A percentile compares a stretch with the other conserved stretches of the same genome.
Conservation (phyloP, 2,888 invertebrate species). For the Calameuta idolon region DNA sequence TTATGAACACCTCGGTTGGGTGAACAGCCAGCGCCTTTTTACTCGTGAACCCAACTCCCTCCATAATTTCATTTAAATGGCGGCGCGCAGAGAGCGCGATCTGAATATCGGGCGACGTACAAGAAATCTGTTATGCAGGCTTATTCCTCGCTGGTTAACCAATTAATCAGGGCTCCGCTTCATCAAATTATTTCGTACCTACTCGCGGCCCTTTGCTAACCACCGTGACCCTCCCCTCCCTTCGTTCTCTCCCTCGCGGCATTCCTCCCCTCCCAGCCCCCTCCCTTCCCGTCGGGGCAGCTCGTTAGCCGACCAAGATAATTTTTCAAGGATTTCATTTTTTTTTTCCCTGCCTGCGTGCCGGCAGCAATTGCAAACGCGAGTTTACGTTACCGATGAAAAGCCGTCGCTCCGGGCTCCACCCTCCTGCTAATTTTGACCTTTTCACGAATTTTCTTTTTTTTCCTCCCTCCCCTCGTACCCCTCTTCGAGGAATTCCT, state of each 20-base stretch:
- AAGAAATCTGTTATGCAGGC: slow-evolving; percentile 43
- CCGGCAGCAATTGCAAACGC: neutral
- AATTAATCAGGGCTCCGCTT: slow-evolving; percentile 56
- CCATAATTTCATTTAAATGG: slow-evolving; percentile 43
- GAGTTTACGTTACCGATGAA: neutral
- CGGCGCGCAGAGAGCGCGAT: slow-evolving; percentile 32
- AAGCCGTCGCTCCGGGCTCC: slow-evolving; percentile 4
- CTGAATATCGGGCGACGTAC: slow-evolving; percentile 22
- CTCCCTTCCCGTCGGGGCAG: slow-evolving; percentile 7
- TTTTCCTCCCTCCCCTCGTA: neutral
- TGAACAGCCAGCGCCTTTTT: slow-evolving; percentile 19
- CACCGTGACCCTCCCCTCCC: slow-evolving; percentile 27
- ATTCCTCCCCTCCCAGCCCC: neutral
- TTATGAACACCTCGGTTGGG: slow-evolving; percentile 44
- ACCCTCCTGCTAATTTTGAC: neutral
- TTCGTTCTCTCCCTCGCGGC: slow-evolving; percentile 18
- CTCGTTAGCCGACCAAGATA: slow-evolving; percentile 35
- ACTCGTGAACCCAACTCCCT: neutral
- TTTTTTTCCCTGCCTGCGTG: slow-evolving; percentile 26
- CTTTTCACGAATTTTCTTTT: neutral
- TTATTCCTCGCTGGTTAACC: slow-evolving; percentile 36
- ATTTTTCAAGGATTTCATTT: slow-evolving; percentile 50
- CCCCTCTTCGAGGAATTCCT: neutral
- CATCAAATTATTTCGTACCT: slow-evolving; percentile 50
- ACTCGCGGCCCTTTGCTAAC: slow-evolving; percentile 24